Base-by-base conservation (phyloP, 2,113 vertebrate genomes). In the Centropristis striata region DNA sequence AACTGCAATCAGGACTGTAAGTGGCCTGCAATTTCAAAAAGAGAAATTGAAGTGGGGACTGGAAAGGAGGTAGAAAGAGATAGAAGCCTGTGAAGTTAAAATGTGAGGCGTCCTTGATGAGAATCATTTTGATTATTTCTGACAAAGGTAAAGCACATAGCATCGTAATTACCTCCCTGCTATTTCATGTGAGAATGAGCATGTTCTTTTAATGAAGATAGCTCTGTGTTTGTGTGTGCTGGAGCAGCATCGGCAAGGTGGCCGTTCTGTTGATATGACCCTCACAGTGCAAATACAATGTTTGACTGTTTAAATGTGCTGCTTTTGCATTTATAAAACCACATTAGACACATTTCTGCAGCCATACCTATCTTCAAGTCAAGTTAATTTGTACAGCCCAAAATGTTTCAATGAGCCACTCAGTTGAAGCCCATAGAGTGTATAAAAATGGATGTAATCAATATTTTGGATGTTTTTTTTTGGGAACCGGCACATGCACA, bases 1-100 rank as follows among this genome's bases (percentile, higher is more conserved):
- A 66, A 69, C 66, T 71, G 67, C 86, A 90, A 87, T 91, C 87
- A 84, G 64, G 14, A 51, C 63, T 49, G 23, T 85, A 86, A 89
- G 86, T 86, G 82, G 66, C 42, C 72, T 32, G 75, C 75, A 74
- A 76, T 78, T 86, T 88, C 54, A 66, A 78, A 86, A 76, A 81
- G 44, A 71, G 55, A 63, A 66, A 76, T 64, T 86, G 64, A 83
- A 78, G 83, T 63, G 67, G 46, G 8, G 50, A 37, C 42, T 55
- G 49, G 37, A 66, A 71, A 50, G 49, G 57, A 73, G 47, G 42
- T 5, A 51, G 74, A 68, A 58, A 76, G n/a, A 66, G 42, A 82
- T 65, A 69, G 14, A 27, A 41, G 41, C 4, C 59, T 23, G 42
- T 68, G 59, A 76, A 81, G 79, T 63, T 80, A 59, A 73, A 58